These are phyloP conservation scores for Nyctibius bracteatus DNA, from an alignment of 2,113 vertebrate genomes.

Conservation along the genomic window DNA sequence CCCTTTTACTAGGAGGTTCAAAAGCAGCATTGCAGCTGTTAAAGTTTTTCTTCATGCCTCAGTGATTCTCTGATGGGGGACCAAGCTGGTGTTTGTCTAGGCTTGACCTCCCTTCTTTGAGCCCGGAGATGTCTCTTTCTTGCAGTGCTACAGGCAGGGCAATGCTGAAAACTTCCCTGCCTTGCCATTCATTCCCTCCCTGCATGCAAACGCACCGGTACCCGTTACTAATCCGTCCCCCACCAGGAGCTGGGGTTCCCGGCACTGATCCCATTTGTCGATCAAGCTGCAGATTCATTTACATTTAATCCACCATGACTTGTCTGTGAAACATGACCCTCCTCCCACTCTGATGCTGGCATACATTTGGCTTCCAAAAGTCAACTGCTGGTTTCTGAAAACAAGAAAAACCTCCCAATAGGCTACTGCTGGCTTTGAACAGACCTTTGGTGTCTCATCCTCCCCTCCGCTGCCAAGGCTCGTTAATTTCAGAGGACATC, in stretches of 20 bases:
- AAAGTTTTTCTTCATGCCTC: conserved; percentile 55
- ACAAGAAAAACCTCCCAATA: not conserved
- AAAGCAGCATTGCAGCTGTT: conserved; percentile 63
- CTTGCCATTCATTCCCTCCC: not conserved
- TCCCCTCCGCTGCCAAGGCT: not conserved
- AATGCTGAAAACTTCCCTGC: not conserved
- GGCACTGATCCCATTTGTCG: conserved; percentile 34
- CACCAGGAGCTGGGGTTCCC: not conserved
- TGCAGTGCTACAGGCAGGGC: not conserved
- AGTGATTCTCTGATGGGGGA: conserved; percentile 14
- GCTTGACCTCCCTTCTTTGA: conserved; percentile 41
- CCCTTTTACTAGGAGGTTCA: conserved; percentile 39
- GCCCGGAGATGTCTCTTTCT: not conserved
- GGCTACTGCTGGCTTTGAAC: fast-evolving
- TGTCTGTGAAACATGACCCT: not conserved
- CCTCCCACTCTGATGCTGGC: not conserved
- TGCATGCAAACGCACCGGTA: not conserved
- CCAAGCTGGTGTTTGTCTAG: conserved; percentile 46
- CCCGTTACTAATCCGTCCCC: not conserved
- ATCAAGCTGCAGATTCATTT: conserved; percentile 19
- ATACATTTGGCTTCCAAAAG: not conserved
- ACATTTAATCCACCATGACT: conserved; percentile 9
- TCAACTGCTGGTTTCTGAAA: not conserved
- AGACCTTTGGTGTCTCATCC: not conserved
- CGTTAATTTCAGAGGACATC: not conserved